phyloP scores from a whole-genome alignment of 2,797 vertebrate species.

The Syngnathus acus region DNA sequence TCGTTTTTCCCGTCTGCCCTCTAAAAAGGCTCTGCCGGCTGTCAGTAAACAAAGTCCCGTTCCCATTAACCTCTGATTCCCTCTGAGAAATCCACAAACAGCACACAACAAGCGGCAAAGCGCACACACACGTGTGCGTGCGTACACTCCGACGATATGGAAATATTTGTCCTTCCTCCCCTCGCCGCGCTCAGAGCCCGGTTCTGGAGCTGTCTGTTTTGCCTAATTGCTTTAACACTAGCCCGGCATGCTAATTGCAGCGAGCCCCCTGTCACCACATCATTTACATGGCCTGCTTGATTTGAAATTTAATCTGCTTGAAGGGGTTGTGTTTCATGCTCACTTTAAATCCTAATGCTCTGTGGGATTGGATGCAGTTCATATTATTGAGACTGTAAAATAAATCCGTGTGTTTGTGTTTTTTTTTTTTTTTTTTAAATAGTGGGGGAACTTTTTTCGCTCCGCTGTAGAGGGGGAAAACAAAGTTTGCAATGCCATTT shows the following conservation, averaged over 20 bases:
- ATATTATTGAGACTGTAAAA: conserved; percentile 48
- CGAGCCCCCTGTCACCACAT: conserved; percentile 72
- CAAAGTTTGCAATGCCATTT: conserved; percentile 42
- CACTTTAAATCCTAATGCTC: conserved; percentile 77
- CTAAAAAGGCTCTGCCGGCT: conserved; percentile 36
- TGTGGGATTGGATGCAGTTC: conserved; percentile 64
- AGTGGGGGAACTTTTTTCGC: conserved; percentile 6
- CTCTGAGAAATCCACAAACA: conserved; percentile 59
- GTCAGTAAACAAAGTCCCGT: conserved; percentile 58
- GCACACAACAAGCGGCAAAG: conserved; percentile 34
- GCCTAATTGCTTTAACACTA: conserved; percentile 77
- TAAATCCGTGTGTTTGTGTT: conserved; percentile 41
- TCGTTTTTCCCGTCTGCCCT: conserved; percentile 14
- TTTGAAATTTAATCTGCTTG: conserved; percentile 78
- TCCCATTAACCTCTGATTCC: conserved; percentile 63
- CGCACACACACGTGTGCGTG: conserved; percentile 18
- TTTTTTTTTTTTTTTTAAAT: neutral
- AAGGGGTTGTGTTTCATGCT: conserved; percentile 80
- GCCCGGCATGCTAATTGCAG: conserved; percentile 76
- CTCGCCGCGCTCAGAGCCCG: conserved; percentile 54
- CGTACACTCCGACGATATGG: conserved; percentile 56
- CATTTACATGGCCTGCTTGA: conserved; percentile 80
- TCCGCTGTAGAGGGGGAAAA: neutral
- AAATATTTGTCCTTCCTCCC: conserved; percentile 65
- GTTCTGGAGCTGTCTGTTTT: conserved; percentile 71